Evolutionary conservation across 2,888 invertebrate species (phyloP).

Genomic region (Falcaria lacertinaria): DNA sequence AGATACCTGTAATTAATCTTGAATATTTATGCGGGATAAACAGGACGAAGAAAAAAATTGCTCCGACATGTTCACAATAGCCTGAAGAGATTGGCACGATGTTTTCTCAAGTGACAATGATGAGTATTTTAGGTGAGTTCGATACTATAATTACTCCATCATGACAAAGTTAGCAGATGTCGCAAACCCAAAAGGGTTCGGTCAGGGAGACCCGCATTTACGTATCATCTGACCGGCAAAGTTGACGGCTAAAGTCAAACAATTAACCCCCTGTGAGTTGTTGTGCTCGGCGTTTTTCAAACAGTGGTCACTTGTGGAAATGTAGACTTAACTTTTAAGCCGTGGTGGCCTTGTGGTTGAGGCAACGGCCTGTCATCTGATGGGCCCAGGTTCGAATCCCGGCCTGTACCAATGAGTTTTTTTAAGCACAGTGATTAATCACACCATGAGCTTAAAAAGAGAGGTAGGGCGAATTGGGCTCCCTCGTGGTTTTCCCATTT

Average conservation of each 20-base stretch:
- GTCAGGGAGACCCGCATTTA: conserved; percentile 37
- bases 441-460: too few relatives aligned
- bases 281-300: conserved; percentile 45
- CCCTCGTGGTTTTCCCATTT: too few relatives aligned
- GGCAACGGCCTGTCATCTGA: too few relatives aligned
- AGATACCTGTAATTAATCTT: conserved; percentile 46
- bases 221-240: conserved; percentile 50
- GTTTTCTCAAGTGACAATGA: conserved; percentile 28
- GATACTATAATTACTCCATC: conserved; percentile 39
- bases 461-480: too few relatives aligned
- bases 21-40: conserved; percentile 58
- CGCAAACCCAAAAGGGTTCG: conserved; percentile 26
- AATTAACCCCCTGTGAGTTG: conserved; percentile 51
- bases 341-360: too few relatives aligned
- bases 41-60: conserved; percentile 43
- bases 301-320: conserved; percentile 29
- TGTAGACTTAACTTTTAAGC: conserved; percentile 19
- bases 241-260: conserved; percentile 59
- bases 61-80: conserved; percentile 42
- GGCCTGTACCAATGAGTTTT: too few relatives aligned
- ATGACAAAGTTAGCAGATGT: conserved; percentile 30
- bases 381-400: too few relatives aligned
- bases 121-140: conserved; percentile 15
- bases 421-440: too few relatives aligned
- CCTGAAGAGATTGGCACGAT: conserved; percentile 30